Percentiles rank a stretch among this genome's conserved stretches.
These are phyloP conservation scores for Ptychodera flava DNA, from an alignment of 35 echinoderm and acorn worm genomes.

Conservation along the genomic window DNA sequence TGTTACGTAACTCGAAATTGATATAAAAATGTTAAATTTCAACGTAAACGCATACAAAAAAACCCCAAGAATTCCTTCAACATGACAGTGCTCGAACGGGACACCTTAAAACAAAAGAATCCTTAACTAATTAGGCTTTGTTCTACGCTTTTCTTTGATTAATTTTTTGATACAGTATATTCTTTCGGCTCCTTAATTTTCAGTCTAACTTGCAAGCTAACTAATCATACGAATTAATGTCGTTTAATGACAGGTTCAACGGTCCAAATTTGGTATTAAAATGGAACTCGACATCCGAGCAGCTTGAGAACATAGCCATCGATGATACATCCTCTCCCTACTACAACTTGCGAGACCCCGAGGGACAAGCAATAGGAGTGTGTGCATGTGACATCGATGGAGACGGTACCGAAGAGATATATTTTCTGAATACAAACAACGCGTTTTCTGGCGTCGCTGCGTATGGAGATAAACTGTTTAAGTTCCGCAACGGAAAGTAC, in stretches of 20 bases:
- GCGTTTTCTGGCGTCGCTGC: constrained; percentile 18
- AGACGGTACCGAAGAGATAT: constrained; percentile 36
- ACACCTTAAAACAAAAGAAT: too few species aligned
- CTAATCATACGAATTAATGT: too few species aligned
- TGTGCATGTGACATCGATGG: constrained; percentile 45
- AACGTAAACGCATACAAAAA: too few species aligned
- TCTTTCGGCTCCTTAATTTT: too few species aligned
- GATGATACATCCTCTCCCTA: constrained; percentile 17
- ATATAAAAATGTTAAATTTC: too few species aligned
- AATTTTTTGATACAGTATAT: too few species aligned
- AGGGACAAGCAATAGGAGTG: constrained; percentile 33
- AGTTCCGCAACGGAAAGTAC: constrained; percentile 23
- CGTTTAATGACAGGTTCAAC: constrained; percentile 30
- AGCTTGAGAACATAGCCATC: constrained; percentile 28
- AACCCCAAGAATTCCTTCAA: too few species aligned
- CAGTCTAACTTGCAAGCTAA: too few species aligned
- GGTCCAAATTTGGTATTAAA: constrained; percentile 35
- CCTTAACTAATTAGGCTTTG: too few species aligned
- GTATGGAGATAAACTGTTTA: constrained; percentile 33
- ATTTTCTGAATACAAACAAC: constrained; percentile 37
- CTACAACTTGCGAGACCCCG: constrained; percentile 6
- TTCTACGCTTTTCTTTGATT: too few species aligned
- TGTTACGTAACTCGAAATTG: too few species aligned
- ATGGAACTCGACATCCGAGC: constrained; percentile 6
- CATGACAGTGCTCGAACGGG: too few species aligned